Conservation (phyloP, 2,888 invertebrate genomes). For the Odontothrips loti region DNA sequence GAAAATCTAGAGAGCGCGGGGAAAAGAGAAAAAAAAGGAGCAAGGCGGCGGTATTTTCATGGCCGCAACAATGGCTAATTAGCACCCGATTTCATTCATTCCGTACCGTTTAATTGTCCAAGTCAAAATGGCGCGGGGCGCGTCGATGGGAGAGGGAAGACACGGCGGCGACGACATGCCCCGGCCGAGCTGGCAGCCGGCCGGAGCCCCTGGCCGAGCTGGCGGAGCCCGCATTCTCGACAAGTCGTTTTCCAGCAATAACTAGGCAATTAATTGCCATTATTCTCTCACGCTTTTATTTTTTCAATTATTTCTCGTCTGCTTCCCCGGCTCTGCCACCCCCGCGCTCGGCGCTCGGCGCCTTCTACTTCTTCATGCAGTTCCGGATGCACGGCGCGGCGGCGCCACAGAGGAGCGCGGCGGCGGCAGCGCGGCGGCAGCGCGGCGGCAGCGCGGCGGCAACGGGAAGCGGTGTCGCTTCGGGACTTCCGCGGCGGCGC, state of each 20-base stretch:
- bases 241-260: conserved; percentile 20
- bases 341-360: no score
- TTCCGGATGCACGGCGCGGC: background rate
- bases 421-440: background rate
- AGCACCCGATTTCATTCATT: conserved; percentile 25
- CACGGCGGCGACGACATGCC: no score
- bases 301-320: background rate
- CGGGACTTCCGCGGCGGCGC: background rate
- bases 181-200: background rate
- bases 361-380: background rate
- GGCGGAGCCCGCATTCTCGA: background rate
- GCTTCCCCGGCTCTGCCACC: background rate
- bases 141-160: background rate
- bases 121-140: background rate
- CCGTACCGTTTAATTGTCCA: conserved; percentile 12
- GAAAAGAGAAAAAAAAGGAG: background rate
- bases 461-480: background rate
- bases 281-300: background rate
- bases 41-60: background rate
- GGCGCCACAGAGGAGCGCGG: no score
- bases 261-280: conserved; percentile 6
- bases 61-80: conserved; percentile 16
- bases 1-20: background rate
- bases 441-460: background rate
- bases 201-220: background rate